A percentile compares a stretch with the other conserved stretches of the same genome.
Evolutionary conservation across 2,113 vertebrate genomes (phyloP).

Genomic region (Sapayoa aenigma): DNA sequence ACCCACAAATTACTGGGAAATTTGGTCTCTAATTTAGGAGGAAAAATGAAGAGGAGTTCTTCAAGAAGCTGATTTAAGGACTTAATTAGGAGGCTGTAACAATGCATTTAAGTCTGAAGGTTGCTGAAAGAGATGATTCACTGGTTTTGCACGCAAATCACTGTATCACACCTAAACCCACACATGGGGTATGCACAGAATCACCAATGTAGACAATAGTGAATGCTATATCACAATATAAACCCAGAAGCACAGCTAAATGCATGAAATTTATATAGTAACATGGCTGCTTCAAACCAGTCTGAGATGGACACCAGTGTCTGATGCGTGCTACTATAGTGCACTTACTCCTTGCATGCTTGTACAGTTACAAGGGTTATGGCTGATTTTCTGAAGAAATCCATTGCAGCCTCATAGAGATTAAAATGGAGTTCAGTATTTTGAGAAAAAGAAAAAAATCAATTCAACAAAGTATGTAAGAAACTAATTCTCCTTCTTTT

Average conservation of each 20-base stretch:
- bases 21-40: background rate
- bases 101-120: background rate
- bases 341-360: background rate
- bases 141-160: background rate
- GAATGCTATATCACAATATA: background rate
- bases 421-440: background rate
- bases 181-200: background rate
- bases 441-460: background rate
- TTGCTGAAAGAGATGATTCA: background rate
- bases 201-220: fast-evolving
- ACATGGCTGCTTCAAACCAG: background rate
- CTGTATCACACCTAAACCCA: background rate
- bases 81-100: background rate
- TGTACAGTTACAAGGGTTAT: background rate
- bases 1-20: background rate
- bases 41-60: background rate
- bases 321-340: background rate
- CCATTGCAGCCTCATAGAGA: background rate
- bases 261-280: background rate
- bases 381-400: background rate
- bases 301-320: background rate
- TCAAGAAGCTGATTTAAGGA: background rate
- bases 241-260: background rate
- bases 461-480: background rate
- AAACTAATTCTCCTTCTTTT: background rate